Evolutionary conservation across 2,797 vertebrate species (phyloP).

Genomic region (Anabacerthia variegaticeps): DNA sequence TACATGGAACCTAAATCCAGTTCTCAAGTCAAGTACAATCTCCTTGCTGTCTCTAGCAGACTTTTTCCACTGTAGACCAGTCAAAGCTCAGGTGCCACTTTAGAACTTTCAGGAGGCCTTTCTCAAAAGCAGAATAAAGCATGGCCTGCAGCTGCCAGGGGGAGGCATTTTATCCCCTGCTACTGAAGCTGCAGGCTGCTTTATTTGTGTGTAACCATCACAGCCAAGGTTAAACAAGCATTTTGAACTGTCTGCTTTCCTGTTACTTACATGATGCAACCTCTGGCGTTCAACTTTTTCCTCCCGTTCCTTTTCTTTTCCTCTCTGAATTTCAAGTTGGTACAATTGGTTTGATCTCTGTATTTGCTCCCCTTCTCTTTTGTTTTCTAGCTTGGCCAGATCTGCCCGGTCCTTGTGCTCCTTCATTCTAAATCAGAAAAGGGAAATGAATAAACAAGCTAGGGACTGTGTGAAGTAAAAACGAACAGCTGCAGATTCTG

Average conservation of each 20-base stretch:
- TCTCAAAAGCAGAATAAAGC: neutral
- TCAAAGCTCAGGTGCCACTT: neutral
- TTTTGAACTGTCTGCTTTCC: neutral
- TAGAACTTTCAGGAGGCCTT: neutral
- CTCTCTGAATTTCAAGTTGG: slow-evolving; percentile 77
- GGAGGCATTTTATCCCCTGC: neutral
- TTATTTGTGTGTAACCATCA: neutral
- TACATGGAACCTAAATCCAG: neutral
- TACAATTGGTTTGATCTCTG: slow-evolving; percentile 71
- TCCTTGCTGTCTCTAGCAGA: neutral
- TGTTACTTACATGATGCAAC: slow-evolving; percentile 77
- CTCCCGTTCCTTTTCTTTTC: slow-evolving; percentile 73
- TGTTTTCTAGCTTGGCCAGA: slow-evolving; percentile 70
- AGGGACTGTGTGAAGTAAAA: neutral
- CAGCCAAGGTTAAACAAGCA: neutral
- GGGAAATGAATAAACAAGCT: neutral
- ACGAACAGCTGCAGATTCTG: neutral
- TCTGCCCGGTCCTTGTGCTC: slow-evolving; percentile 76
- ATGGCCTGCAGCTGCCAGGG: neutral
- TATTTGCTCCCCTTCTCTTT: slow-evolving; percentile 81
- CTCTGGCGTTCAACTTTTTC: slow-evolving; percentile 78
- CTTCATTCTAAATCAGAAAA: slow-evolving; percentile 79
- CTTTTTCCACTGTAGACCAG: neutral
- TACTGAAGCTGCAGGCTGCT: neutral
- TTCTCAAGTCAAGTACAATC: neutral